Base-by-base conservation (phyloP, 2,797 vertebrate genomes). In the Momotus momota region DNA sequence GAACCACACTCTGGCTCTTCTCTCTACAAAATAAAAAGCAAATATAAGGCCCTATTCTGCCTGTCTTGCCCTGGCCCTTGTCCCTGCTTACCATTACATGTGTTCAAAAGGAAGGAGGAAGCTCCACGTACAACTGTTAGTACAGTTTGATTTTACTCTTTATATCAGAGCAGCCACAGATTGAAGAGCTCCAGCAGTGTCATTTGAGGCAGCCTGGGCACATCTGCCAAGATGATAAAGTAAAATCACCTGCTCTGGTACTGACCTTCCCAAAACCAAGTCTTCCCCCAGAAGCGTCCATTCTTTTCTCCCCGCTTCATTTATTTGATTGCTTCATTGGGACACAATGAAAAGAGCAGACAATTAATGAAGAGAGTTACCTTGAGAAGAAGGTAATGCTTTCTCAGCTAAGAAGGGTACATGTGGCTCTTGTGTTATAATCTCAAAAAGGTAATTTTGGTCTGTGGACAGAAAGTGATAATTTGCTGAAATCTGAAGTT, bases 401-500 rank as follows among this genome's bases (percentile, higher is more conserved):
- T 38, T 83, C 48, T 78, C 52, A 70, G 60, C 55, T 46, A 35
- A 52, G 60, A 66, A 86, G 54, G 55, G 25, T 74, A 31, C 33
- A 8, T 3, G 13, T 43, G 72, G 38, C 41, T 74, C 31, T 73
- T 64, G 46, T 1, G 90, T 91, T 80, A n/a, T 65, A 81, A 54
- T 69, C 69, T 85, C 85, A 43, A 69, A 72, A 75, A 66, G 41
- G 6, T 38, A 43, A 48, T 90, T 83, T 81, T 86, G 43, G 86
- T 81, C 48, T 88, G 86, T 62, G 86, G 70, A 48, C 27, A 88
- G n/a, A 75, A 12, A 15, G 60, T n/a, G 66, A 71, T 72, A 67
- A 74, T 95, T 95, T 86, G 65, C 66, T 92, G 70, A 93, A 95
- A 92, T 75, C 1, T 33, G 40, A 86, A 79, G 81, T 92, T 81